phyloP scores from a whole-genome alignment of 2,888 invertebrate species.

The Eupithecia subumbrata region DNA sequence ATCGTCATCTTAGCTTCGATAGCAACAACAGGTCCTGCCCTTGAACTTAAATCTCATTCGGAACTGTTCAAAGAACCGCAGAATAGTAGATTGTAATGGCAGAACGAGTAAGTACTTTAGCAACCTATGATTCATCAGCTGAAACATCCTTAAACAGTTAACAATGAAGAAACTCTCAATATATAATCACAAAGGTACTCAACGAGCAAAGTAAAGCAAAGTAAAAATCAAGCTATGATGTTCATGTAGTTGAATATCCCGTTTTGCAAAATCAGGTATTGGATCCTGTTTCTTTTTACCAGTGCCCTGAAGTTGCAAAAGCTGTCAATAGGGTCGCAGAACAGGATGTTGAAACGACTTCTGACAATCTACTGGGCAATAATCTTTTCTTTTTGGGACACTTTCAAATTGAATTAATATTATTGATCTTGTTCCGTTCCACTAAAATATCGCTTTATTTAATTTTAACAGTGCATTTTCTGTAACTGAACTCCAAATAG shows the following conservation, averaged over 20 bases:
- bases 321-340: conserved; percentile 25
- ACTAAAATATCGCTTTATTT: conserved; percentile 11
- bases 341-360: conserved; percentile 24
- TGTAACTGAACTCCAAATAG: background rate
- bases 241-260: conserved; percentile 34
- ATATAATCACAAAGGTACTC: background rate
- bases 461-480: background rate
- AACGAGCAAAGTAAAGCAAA: conserved; percentile 19
- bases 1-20: background rate
- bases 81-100: background rate
- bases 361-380: conserved; percentile 6
- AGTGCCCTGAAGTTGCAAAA: conserved; percentile 31
- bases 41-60: background rate
- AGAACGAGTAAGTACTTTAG: background rate
- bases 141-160: background rate
- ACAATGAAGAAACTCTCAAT: background rate
- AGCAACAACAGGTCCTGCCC: background rate
- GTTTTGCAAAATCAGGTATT: conserved; percentile 39
- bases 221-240: conserved; percentile 30
- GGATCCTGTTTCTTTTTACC: conserved; percentile 39
- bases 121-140: background rate
- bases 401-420: conserved; percentile 20
- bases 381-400: conserved; percentile 22
- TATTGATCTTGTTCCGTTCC: conserved; percentile 14
- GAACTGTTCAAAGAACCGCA: background rate